Evolutionary conservation across 2,113 vertebrate species (phyloP).

Genomic region (Poecile atricapillus): DNA sequence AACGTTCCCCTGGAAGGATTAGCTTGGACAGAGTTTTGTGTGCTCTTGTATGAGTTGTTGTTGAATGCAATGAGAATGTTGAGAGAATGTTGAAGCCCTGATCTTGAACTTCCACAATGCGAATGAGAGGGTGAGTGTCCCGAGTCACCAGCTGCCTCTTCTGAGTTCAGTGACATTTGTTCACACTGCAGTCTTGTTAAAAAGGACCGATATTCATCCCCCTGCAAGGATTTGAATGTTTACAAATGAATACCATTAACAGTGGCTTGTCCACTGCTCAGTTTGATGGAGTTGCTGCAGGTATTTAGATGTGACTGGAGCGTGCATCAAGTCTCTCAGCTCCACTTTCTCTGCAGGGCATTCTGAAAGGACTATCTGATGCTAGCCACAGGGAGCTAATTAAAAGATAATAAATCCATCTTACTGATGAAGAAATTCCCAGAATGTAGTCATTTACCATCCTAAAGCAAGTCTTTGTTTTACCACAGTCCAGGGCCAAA

Average conservation of each 20-base stretch:
- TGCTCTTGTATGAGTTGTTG: constrained; percentile 68
- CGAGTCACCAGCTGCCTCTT: constrained; percentile 73
- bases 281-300: constrained; percentile 88
- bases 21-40: constrained; percentile 79
- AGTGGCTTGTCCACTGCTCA: constrained; percentile 86
- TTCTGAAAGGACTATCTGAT: constrained; percentile 74
- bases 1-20: constrained; percentile 79
- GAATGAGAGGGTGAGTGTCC: constrained; percentile 86
- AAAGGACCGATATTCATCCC: constrained; percentile 74
- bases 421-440: too few species aligned
- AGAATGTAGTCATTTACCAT: too few species aligned
- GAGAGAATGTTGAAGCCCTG: constrained; percentile 73
- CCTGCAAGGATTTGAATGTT: constrained; percentile 77
- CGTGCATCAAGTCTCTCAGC: constrained; percentile 79
- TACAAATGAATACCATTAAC: constrained; percentile 92
- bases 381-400: constrained; percentile 90
- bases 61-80: too few species aligned
- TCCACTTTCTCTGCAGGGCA: constrained; percentile 79
- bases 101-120: constrained; percentile 81
- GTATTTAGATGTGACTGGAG: constrained; percentile 87
- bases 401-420: constrained; percentile 91
- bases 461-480: too few species aligned
- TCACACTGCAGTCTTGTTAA: constrained; percentile 76
- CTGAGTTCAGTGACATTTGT: constrained; percentile 86
- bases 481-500: too few species aligned